Conservation (phyloP, 2,797 vertebrate species). For the Periparus ater region DNA sequence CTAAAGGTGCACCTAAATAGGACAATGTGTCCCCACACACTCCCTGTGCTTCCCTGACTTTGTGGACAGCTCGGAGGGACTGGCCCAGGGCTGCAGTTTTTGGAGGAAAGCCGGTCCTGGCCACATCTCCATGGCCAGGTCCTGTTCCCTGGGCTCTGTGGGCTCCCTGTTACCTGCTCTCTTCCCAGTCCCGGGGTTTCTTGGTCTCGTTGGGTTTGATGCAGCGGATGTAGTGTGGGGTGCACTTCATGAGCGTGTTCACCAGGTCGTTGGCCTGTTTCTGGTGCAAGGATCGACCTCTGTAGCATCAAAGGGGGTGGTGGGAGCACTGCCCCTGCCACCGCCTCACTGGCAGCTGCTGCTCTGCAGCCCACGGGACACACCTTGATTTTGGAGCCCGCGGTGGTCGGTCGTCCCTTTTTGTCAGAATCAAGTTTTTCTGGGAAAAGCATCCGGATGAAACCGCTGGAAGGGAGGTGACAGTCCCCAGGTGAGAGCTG, state of each 20-base stretch:
- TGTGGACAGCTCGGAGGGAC: neutral
- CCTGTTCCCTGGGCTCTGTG: rapidly evolving
- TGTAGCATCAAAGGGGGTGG: neutral
- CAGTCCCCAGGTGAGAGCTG: neutral
- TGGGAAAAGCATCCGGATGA: constrained; percentile 90
- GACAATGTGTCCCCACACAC: rapidly evolving
- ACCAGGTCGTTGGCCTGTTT: constrained; percentile 97
- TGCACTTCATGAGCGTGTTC: constrained; percentile 93
- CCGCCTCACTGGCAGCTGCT: neutral
- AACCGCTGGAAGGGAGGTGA: constrained; percentile 75
- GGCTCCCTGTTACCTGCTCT: constrained; percentile 83
- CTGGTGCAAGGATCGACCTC: constrained; percentile 67
- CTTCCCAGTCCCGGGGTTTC: constrained; percentile 93
- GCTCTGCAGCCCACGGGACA: neutral
- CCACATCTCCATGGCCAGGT: rapidly evolving
- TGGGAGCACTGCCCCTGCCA: neutral
- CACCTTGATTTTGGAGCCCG: constrained; percentile 94
- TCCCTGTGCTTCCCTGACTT: neutral
- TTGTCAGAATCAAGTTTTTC: constrained; percentile 93
- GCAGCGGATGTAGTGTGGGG: constrained; percentile 95
- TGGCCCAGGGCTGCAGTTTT: neutral
- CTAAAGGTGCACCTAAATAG: neutral
- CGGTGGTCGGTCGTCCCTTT: constrained; percentile 91
- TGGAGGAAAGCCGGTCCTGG: neutral
- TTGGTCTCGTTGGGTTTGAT: constrained; percentile 98